Percentiles rank a stretch among this genome's conserved stretches.
Conservation (phyloP, 2,888 invertebrate species). For the Acholoe squamosa region DNA sequence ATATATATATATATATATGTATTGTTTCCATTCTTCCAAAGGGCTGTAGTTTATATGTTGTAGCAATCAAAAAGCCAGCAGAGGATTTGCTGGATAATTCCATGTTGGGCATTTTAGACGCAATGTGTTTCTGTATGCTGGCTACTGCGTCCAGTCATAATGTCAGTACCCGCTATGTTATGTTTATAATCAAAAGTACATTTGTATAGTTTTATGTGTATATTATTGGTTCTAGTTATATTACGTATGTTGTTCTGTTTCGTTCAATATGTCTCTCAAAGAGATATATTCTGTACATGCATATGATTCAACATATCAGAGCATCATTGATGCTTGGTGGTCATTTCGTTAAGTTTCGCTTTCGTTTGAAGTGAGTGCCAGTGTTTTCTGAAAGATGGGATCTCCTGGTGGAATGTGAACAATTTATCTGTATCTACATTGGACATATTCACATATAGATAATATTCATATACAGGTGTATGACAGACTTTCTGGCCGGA, state of each 20-base stretch:
- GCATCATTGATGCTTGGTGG: no score
- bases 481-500: neutral
- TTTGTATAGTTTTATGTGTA: neutral
- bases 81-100: neutral
- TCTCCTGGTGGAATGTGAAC: neutral
- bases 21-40: neutral
- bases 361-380: neutral
- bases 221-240: neutral
- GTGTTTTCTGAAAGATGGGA: constrained; percentile 34
- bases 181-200: constrained; percentile 34
- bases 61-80: constrained; percentile 6
- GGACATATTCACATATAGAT: neutral
- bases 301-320: no score
- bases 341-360: neutral
- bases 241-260: neutral
- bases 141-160: constrained; percentile 1
- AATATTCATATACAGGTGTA: neutral
- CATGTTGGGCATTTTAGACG: constrained; percentile 2
- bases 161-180: neutral
- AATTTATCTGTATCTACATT: neutral
- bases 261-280: neutral
- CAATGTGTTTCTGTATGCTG: neutral
- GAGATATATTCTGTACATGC: neutral
- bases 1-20: no score
- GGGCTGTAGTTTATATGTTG: neutral